Base-by-base conservation (phyloP, 2,888 invertebrate genomes). In the Ariolimax columbianus region DNA sequence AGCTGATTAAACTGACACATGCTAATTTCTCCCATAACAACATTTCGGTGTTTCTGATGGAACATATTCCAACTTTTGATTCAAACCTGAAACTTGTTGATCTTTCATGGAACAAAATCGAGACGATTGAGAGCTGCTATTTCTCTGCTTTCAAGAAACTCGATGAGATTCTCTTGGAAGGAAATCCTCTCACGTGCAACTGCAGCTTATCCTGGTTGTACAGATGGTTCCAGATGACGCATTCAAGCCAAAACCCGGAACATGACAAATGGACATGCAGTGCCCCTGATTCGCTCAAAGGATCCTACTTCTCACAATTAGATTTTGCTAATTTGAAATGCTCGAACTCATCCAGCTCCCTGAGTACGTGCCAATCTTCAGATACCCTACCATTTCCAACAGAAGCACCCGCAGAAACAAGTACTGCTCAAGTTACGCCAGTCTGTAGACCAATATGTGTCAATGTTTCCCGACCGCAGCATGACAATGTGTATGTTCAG, bases 11-110 rank as follows among this genome's bases (percentile, higher is more conserved):
- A 7, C 26, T 83, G 17, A 43, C 47, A 26, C 23, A 17, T 33
- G 66, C 47, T 1, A 77, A 83, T 43, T 77, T 83, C 36, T 83
- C 83, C 19, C 51, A 83, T 51, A 83, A 83, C 38, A 77, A 51
- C n/a, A 83, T 83, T 73, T 51, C 63, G 14, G 17, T 23, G 11
- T 77, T 83, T n/a, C 11, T 19, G 36, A 47, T n/a, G 0, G 11
- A 14, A 26, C 11, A 30, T 14, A n/a, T 77, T 14, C 30, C 36
- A 33, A 26, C 0, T 26, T 17, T 51, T 1, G 23, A 36, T 59
- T 51, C 68, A 0, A 6, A 36, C 23, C 30, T 83, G 11, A 66
- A 66, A 23, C 2, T 47, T 19, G 19, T 83, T 33, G 83, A 83
- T 68, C 66, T 83, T 19, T 83, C 83, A 7, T 77, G 77, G 77